Conservation (phyloP, 2,797 vertebrate species). For the Rhabdomys pumilio region DNA sequence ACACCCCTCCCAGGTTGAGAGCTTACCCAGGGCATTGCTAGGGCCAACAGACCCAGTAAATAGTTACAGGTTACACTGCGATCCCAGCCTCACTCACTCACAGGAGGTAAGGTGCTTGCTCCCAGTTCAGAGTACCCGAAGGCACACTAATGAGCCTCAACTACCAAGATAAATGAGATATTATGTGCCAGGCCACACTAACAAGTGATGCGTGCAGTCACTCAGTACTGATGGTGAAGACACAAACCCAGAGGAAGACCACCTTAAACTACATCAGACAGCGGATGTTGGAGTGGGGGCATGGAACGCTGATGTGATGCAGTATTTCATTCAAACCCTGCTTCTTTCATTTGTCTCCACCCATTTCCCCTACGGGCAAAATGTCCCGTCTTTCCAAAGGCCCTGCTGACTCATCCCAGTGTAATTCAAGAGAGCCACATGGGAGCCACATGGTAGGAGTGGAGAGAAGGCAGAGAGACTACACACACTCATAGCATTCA, state of each 20-base stretch:
- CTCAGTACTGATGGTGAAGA: background rate
- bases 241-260: background rate
- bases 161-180: background rate
- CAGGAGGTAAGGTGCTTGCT: background rate
- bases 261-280: background rate
- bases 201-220: background rate
- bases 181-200: background rate
- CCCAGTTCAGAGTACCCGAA: background rate
- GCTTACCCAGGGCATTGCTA: background rate
- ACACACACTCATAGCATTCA: background rate
- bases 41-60: background rate
- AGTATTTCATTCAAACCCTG: background rate
- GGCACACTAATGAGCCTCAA: background rate
- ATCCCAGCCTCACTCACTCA: background rate
- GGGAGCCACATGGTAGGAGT: constrained; percentile 66
- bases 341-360: background rate
- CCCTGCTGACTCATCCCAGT: constrained; percentile 47
- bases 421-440: constrained; percentile 61
- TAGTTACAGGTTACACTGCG: background rate
- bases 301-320: background rate
- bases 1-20: background rate
- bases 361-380: background rate
- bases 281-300: background rate
- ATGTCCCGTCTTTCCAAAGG: constrained; percentile 3
- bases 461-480: background rate